These are phyloP conservation scores for Mesocricetus auratus DNA, from an alignment of 2,113 vertebrate species.

Conservation along the genomic window DNA sequence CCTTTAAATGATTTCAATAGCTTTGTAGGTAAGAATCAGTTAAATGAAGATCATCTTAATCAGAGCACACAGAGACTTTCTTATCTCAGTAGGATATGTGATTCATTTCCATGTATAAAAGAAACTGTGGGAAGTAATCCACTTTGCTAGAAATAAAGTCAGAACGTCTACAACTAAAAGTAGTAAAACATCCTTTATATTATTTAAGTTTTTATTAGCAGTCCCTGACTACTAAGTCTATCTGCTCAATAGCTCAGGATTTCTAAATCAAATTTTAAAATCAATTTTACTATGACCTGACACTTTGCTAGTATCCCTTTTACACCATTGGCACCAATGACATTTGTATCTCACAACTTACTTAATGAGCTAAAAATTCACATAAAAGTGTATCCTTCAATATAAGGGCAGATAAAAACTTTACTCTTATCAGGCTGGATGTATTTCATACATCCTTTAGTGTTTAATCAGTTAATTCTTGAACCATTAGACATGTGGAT, in stretches of 20 bases:
- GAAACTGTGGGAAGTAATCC: not conserved
- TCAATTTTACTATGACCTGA: not conserved
- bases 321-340: not conserved
- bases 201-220: not conserved
- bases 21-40: not conserved
- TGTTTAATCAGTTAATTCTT: not conserved
- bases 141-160: not conserved
- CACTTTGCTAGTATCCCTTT: not conserved
- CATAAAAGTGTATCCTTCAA: not conserved
- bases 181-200: not conserved
- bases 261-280: not conserved
- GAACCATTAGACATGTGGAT: not conserved
- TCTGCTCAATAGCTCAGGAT: not conserved
- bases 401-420: not conserved
- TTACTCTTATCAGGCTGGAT: not conserved
- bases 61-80: not conserved
- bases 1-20: not conserved
- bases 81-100: not conserved
- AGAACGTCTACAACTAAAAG: conserved; percentile 28
- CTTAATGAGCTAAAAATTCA: not conserved
- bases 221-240: not conserved
- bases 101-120: not conserved
- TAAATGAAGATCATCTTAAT: not conserved
- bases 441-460: not conserved
- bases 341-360: not conserved